Conservation (phyloP, 1,140 invertebrate genomes). For the Anoplophora glabripennis region DNA sequence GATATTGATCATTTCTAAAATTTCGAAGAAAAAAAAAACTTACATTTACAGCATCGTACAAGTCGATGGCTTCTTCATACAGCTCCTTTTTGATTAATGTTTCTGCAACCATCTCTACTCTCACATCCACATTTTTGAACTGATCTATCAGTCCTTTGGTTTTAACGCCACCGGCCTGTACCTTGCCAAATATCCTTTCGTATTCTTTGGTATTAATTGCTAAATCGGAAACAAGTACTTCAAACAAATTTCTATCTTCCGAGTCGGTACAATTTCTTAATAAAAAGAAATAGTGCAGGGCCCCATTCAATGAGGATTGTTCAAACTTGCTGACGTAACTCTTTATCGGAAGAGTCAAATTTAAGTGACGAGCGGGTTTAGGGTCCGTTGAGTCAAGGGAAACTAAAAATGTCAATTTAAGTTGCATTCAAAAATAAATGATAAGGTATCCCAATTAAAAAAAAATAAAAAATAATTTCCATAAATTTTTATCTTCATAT, state of each 20-base stretch:
- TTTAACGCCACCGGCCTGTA: conserved; percentile 65
- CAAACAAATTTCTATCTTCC: conserved; percentile 72
- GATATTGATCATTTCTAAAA: too few species aligned
- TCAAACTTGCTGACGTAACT: conserved; percentile 90
- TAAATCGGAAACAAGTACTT: conserved; percentile 77
- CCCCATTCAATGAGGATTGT: conserved; percentile 79
- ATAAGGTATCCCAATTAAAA: too few species aligned
- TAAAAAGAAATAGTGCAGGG: conserved; percentile 88
- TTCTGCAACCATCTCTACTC: conserved; percentile 54
- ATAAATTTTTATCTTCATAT: too few species aligned
- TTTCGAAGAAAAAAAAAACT: conserved; percentile 40
- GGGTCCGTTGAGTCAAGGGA: conserved; percentile 74
- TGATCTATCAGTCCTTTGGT: conserved; percentile 61
- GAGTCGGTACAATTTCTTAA: conserved; percentile 55
- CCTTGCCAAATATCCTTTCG: conserved; percentile 71
- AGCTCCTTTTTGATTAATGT: conserved; percentile 74
- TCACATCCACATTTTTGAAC: conserved; percentile 57
- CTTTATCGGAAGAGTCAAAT: conserved; percentile 81
- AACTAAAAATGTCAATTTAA: conserved; percentile 52
- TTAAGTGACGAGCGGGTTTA: conserved; percentile 74
- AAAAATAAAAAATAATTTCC: too few species aligned
- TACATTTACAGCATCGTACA: conserved; percentile 84
- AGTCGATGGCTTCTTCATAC: conserved; percentile 85
- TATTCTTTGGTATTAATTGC: conserved; percentile 78
- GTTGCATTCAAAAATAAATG: too few species aligned